Evolutionary conservation across 1,140 invertebrate genomes (phyloP).

Genomic region (Micrasema longulum): DNA sequence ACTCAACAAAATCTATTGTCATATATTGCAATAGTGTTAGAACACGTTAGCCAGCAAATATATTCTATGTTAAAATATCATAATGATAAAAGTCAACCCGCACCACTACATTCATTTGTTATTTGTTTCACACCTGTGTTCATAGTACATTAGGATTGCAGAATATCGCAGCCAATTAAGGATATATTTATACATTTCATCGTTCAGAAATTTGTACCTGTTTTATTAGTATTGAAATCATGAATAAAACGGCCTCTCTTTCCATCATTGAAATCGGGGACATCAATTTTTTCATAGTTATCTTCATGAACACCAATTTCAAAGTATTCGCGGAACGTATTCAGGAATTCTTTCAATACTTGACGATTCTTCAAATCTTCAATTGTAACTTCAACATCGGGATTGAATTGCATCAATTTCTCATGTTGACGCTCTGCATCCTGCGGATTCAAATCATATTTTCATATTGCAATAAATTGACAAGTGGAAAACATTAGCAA

Average conservation of each 20-base stretch:
- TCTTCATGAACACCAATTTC: slow-evolving; percentile 78
- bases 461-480: no score
- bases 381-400: slow-evolving; percentile 56
- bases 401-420: slow-evolving; percentile 48
- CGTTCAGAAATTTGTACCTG: slow-evolving; percentile 68
- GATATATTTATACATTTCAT: no score
- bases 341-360: slow-evolving; percentile 57
- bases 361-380: slow-evolving; percentile 57
- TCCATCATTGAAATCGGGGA: slow-evolving; percentile 83
- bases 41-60: no score
- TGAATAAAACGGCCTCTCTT: slow-evolving; percentile 86
- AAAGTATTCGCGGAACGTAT: slow-evolving; percentile 81
- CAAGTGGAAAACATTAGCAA: no score
- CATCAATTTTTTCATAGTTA: slow-evolving; percentile 81
- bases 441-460: slow-evolving; percentile 54
- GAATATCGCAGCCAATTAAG: not conserved
- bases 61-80: no score
- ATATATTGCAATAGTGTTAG: no score
- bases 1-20: no score
- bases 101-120: no score
- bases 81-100: no score
- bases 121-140: no score
- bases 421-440: slow-evolving; percentile 49
- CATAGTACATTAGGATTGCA: no score
- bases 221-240: slow-evolving; percentile 87